Percentiles rank a stretch among this genome's conserved stretches.
phyloP scores from a whole-genome alignment of 2,113 vertebrate species.

The Atractosteus spatula region DNA sequence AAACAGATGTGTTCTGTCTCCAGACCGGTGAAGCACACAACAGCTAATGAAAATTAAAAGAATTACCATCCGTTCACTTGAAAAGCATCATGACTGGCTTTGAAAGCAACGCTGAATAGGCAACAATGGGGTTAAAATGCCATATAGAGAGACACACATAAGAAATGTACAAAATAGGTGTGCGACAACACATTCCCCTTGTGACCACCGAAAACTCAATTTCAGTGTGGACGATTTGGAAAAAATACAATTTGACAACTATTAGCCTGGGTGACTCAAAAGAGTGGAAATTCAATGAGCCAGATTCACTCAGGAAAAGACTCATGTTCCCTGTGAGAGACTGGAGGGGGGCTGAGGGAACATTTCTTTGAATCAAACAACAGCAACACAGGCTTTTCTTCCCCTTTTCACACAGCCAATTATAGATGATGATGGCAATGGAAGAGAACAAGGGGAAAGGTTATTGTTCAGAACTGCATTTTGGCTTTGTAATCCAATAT shows the following conservation, averaged over 20 bases:
- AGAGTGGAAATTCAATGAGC: slow-evolving; percentile 19
- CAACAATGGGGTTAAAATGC: background rate
- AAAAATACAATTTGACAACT: slow-evolving; percentile 22
- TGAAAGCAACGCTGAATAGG: background rate
- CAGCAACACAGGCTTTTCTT: background rate
- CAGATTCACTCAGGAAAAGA: slow-evolving; percentile 11
- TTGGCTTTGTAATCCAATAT: slow-evolving; percentile 15
- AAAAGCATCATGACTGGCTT: background rate
- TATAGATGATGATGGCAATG: slow-evolving; percentile 11
- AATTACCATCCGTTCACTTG: slow-evolving; percentile 1
- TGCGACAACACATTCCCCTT: slow-evolving; percentile 13
- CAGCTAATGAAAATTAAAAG: slow-evolving; percentile 5
- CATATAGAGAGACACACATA: no score
- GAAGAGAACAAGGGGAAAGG: slow-evolving; percentile 12
- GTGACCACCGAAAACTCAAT: slow-evolving; percentile 10
- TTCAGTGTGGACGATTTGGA: slow-evolving; percentile 5
- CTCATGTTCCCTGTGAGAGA: background rate
- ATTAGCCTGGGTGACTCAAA: slow-evolving; percentile 19
- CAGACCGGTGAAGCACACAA: background rate
- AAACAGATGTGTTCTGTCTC: slow-evolving; percentile 19
- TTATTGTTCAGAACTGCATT: slow-evolving; percentile 16
- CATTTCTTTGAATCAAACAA: slow-evolving; percentile 10
- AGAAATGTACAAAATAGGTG: background rate
- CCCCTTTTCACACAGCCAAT: slow-evolving; percentile 9
- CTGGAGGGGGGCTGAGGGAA: background rate